Evolutionary conservation across 2,113 vertebrate species (phyloP).

Genomic region (Podiceps cristatus): DNA sequence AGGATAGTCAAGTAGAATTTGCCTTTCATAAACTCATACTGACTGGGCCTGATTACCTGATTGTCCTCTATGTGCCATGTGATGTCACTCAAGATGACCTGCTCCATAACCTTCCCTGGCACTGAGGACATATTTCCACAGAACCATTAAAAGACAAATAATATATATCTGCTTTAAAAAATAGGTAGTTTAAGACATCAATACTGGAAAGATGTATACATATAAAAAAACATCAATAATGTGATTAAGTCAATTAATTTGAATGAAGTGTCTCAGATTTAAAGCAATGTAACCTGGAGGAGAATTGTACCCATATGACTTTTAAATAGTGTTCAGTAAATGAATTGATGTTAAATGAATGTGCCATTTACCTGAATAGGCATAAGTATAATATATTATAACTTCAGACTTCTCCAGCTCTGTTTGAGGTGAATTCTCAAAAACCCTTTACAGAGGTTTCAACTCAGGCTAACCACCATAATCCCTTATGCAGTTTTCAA

Average conservation of each 20-base stretch:
- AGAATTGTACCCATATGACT: not conserved
- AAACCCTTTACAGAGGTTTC: not conserved
- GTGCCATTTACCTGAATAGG: not conserved
- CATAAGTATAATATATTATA: not conserved
- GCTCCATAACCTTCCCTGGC: not conserved
- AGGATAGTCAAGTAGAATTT: not conserved
- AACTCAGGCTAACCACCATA: not conserved
- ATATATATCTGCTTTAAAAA: not conserved
- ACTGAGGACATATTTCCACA: not conserved
- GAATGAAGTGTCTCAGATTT: not conserved
- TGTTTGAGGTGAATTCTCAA: not conserved
- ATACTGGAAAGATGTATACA: not conserved
- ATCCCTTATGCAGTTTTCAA: not conserved
- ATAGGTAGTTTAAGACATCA: not conserved
- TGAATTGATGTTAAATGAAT: not conserved
- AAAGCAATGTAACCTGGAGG: not conserved
- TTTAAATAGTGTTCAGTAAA: not conserved
- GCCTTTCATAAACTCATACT: not conserved
- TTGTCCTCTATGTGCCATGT: fast-evolving
- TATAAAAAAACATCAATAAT: not conserved
- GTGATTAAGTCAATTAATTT: not conserved
- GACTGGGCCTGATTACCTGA: not conserved
- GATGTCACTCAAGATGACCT: fast-evolving
- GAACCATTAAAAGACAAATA: not conserved
- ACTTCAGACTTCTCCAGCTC: not conserved